A percentile compares a stretch with the other conserved stretches of the same genome.
phyloP scores from a whole-genome alignment of 2,113 vertebrate species.

The Anoura caudifer region DNA sequence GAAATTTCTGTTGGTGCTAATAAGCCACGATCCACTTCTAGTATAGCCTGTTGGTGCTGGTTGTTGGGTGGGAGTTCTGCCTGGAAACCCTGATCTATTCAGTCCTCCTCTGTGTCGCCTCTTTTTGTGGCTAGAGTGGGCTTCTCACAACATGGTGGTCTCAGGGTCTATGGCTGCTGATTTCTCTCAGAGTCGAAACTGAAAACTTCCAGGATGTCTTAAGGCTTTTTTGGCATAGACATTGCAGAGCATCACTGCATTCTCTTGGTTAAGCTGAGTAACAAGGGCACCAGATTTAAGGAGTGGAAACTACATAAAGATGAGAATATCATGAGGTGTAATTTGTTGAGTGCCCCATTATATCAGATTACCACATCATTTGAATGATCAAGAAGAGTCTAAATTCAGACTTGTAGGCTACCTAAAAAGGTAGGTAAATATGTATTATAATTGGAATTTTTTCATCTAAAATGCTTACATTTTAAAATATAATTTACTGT shows the following conservation, averaged over 20 bases:
- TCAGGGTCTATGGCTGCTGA: background rate
- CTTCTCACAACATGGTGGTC: background rate
- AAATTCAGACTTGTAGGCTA: background rate
- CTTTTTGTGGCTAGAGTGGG: background rate
- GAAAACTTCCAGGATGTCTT: background rate
- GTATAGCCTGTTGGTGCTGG: background rate
- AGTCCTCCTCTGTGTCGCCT: too few relatives aligned
- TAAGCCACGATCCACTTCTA: background rate
- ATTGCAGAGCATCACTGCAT: background rate
- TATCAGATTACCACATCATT: background rate
- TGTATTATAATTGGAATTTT: background rate
- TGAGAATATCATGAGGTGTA: background rate
- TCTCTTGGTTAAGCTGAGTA: background rate
- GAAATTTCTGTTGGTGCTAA: background rate
- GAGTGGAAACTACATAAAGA: background rate
- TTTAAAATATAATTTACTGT: background rate
- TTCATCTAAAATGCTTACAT: background rate
- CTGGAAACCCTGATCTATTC: too few relatives aligned
- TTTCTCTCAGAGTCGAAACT: background rate
- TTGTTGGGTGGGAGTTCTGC: too few relatives aligned
- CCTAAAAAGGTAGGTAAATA: background rate
- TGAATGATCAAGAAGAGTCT: background rate
- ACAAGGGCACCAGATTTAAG: background rate
- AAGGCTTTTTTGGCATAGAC: background rate
- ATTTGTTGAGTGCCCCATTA: too few relatives aligned